phyloP scores from a whole-genome alignment of 2,113 vertebrate genomes.

The Ochotona curzoniae region DNA sequence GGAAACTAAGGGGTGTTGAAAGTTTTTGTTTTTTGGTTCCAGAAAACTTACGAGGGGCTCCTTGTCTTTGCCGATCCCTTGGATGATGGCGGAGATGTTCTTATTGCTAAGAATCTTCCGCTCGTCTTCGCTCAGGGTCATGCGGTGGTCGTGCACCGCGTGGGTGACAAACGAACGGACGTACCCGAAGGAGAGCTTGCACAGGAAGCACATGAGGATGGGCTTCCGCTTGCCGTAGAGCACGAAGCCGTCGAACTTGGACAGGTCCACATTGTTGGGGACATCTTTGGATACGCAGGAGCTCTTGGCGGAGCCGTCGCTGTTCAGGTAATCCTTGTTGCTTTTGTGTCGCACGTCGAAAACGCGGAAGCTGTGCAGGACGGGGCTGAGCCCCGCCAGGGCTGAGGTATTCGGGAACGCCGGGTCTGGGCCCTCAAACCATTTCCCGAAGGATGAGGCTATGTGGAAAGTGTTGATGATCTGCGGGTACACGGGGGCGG shows the following conservation, averaged over 20 bases:
- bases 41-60: constrained; percentile 99
- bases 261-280: constrained; percentile 99
- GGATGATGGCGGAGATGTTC: constrained; percentile 99
- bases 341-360: constrained; percentile 99
- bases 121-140: constrained; percentile 99
- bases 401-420: constrained; percentile 99
- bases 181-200: constrained; percentile 99
- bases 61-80: constrained; percentile 99
- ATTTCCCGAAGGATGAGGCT: constrained; percentile 99
- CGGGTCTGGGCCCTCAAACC: constrained; percentile 98
- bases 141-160: constrained; percentile 98
- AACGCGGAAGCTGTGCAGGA: constrained; percentile 99
- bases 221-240: constrained; percentile 99
- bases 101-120: constrained; percentile 98
- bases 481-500: constrained; percentile 95
- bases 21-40: constrained; percentile 99
- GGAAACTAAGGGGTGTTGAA: constrained; percentile 93
- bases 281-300: constrained; percentile 99
- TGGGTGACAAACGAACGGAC: constrained; percentile 98
- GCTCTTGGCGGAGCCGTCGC: constrained; percentile 99
- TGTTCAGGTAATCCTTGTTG: constrained; percentile 99
- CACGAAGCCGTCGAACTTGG: constrained; percentile 98
- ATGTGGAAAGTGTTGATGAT: constrained; percentile 99
- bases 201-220: constrained; percentile 99
- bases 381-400: constrained; percentile 97